These are phyloP conservation scores for Taurulus bubalis DNA, from an alignment of 2,113 vertebrate species.

Conservation along the genomic window DNA sequence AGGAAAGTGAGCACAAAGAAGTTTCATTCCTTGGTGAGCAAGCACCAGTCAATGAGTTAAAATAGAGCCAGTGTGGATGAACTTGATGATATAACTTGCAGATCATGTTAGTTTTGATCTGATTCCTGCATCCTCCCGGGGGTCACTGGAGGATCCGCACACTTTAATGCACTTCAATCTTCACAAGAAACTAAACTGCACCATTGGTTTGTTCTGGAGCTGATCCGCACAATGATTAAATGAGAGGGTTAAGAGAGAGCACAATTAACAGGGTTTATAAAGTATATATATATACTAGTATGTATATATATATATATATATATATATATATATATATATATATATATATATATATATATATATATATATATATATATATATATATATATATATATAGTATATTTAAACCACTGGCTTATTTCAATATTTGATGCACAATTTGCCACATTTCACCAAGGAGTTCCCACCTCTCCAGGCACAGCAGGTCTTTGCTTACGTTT, in stretches of 20 bases:
- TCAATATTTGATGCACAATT: conserved; percentile 9
- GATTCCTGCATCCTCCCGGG: neutral
- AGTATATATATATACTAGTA: too few relatives aligned
- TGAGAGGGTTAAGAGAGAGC: conserved; percentile 16
- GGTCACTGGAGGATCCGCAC: conserved; percentile 14
- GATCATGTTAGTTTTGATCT: conserved; percentile 10
- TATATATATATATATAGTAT: too few relatives aligned
- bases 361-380: too few relatives aligned
- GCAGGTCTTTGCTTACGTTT: conserved; percentile 9
- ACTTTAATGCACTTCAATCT: conserved; percentile 27
- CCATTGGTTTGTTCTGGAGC: neutral
- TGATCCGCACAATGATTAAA: conserved; percentile 17
- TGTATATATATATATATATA: too few relatives aligned
- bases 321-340: too few relatives aligned
- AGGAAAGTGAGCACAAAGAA: conserved; percentile 54
- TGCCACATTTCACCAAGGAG: neutral
- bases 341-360: too few relatives aligned
- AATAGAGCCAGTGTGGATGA: neutral
- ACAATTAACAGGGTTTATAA: conserved; percentile 18
- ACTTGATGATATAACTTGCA: neutral
- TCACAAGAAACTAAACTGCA: conserved; percentile 5
- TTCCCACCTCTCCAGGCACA: conserved; percentile 10
- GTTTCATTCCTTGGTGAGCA: neutral
- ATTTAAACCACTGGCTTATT: neutral
- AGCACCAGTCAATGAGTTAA: conserved; percentile 11